These are phyloP conservation scores for Phortica variegata DNA, from an alignment of 1,140 invertebrate species.

Conservation along the genomic window DNA sequence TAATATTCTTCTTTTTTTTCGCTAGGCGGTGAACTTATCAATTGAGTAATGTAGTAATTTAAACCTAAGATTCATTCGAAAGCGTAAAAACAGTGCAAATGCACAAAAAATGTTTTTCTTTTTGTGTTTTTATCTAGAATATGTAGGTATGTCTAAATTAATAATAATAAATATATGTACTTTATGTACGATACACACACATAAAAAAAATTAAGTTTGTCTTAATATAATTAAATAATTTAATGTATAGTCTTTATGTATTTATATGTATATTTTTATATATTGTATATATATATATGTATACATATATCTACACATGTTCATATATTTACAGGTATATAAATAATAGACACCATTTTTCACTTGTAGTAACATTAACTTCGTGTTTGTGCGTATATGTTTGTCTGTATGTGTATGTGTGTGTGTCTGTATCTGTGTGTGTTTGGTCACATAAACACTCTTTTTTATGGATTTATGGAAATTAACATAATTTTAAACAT, in stretches of 20 bases:
- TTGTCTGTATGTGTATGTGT: neutral
- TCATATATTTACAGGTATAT: neutral
- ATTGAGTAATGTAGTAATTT: too few species aligned
- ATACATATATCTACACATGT: constrained; percentile 10
- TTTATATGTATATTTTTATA: neutral
- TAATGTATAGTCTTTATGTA: too few species aligned
- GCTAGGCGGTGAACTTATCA: too few species aligned
- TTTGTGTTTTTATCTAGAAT: constrained; percentile 15
- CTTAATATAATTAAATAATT: constrained; percentile 13
- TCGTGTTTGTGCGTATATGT: constrained; percentile 15
- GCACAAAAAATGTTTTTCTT: too few species aligned
- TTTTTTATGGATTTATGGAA: neutral
- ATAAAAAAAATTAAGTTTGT: constrained; percentile 9
- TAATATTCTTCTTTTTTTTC: too few species aligned
- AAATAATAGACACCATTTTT: constrained; percentile 8
- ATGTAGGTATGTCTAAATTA: constrained; percentile 8
- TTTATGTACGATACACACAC: constrained; percentile 17
- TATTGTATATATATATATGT: constrained; percentile 7
- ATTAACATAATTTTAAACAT: too few species aligned
- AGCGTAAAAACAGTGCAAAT: too few species aligned
- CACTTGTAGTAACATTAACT: constrained; percentile 19
- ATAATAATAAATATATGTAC: constrained; percentile 7
- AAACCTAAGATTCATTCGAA: too few species aligned
- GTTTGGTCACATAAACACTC: neutral
- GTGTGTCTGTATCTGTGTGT: neutral